Conservation (phyloP, 2,888 invertebrate species). For the Phania funesta region DNA sequence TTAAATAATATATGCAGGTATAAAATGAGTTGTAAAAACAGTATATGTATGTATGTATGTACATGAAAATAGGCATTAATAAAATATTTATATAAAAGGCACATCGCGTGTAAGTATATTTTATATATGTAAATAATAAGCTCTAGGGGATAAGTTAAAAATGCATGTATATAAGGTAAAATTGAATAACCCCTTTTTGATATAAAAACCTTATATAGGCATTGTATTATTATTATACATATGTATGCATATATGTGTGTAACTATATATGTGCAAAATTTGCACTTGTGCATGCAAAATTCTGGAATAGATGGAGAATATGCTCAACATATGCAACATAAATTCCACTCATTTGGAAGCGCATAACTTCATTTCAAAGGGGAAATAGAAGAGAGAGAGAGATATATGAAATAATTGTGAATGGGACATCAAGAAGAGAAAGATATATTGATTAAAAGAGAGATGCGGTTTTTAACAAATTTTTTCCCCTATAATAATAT, state of each 20-base stretch:
- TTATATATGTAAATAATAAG: constrained; percentile 7
- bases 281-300: background rate
- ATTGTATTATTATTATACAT: background rate
- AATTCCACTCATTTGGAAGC: constrained; percentile 11
- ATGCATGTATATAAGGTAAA: background rate
- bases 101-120: background rate
- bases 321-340: background rate
- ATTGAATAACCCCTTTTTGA: background rate
- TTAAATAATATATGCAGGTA: constrained; percentile 11
- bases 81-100: constrained; percentile 11
- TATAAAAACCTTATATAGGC: background rate
- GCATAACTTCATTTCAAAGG: constrained; percentile 33
- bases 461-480: background rate
- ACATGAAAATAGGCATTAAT: constrained; percentile 30
- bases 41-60: background rate
- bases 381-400: background rate
- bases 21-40: too few relatives aligned
- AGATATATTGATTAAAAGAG: background rate
- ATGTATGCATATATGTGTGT: background rate
- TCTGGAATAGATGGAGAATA: background rate
- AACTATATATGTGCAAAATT: background rate
- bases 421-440: background rate
- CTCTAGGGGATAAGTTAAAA: constrained; percentile 3
- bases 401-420: background rate
- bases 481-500: too few relatives aligned